Conservation (phyloP, 2,113 vertebrate genomes). For the Amphilophus citrinellus region DNA sequence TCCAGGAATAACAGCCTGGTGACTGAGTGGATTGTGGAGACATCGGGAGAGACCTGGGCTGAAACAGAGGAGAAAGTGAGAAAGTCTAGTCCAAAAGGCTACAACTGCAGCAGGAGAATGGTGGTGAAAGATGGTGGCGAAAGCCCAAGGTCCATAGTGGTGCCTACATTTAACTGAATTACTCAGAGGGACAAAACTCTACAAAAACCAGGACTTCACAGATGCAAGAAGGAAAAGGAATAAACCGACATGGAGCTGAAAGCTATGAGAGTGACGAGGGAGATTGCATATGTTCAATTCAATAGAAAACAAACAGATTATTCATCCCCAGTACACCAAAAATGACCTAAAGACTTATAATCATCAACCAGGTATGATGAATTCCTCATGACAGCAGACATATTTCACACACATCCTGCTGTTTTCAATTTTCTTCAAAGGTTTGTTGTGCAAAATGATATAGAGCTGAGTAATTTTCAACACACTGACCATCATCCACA, state of each 20-base stretch:
- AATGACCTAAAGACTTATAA: background rate
- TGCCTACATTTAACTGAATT: background rate
- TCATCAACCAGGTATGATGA: background rate
- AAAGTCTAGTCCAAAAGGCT: background rate
- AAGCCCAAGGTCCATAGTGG: too few relatives aligned
- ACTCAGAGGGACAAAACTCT: background rate
- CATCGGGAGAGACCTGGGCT: background rate
- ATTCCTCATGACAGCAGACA: too few relatives aligned
- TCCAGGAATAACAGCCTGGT: too few relatives aligned
- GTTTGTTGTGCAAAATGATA: background rate
- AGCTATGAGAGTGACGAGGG: rapidly evolving
- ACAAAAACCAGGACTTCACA: background rate
- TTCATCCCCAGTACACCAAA: background rate
- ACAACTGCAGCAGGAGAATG: background rate
- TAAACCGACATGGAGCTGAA: background rate
- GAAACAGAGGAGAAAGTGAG: background rate
- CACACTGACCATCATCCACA: background rate
- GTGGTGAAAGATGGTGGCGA: background rate
- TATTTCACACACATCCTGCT: too few relatives aligned
- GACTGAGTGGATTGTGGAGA: background rate
- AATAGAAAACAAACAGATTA: background rate
- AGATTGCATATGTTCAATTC: background rate
- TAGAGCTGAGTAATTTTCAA: background rate
- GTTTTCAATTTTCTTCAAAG: background rate
- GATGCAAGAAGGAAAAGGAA: background rate